Percentiles rank a stretch among this genome's conserved stretches.
Conservation (phyloP, 2,888 invertebrate species). For the Cheilosia urbana region DNA sequence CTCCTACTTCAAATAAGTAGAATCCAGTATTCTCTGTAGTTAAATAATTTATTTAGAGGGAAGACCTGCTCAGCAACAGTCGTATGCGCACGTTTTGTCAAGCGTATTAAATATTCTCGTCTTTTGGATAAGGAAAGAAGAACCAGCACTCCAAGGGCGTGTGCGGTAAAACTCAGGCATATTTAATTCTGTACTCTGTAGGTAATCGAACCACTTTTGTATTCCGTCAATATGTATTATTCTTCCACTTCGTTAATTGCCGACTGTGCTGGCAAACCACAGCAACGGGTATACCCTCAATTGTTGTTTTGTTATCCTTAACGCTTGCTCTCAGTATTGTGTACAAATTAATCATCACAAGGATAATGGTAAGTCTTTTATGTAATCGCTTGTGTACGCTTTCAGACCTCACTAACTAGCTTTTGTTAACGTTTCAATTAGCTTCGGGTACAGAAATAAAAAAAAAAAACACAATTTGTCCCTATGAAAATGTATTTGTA, state of each 20-base stretch:
- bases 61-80: neutral
- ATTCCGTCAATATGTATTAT: neutral
- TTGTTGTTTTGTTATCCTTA: no score
- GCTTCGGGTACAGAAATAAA: neutral
- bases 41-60: neutral
- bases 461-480: neutral
- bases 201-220: slow-evolving; percentile 12
- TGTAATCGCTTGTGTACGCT: neutral
- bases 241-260: neutral
- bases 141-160: neutral
- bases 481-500: neutral
- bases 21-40: neutral
- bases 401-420: neutral
- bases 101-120: slow-evolving; percentile 2
- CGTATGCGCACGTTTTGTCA: slow-evolving; percentile 1
- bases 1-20: no score
- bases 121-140: neutral
- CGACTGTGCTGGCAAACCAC: no score
- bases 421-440: neutral
- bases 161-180: neutral
- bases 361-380: slow-evolving; percentile 15
- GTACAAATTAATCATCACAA: no score
- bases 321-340: neutral
- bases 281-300: no score
- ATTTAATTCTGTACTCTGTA: neutral